Evolutionary conservation across 2,797 vertebrate species (phyloP), one percentile per base, ranked within the genome.

Genomic region (Tenualosa thibaudeaui): DNA sequence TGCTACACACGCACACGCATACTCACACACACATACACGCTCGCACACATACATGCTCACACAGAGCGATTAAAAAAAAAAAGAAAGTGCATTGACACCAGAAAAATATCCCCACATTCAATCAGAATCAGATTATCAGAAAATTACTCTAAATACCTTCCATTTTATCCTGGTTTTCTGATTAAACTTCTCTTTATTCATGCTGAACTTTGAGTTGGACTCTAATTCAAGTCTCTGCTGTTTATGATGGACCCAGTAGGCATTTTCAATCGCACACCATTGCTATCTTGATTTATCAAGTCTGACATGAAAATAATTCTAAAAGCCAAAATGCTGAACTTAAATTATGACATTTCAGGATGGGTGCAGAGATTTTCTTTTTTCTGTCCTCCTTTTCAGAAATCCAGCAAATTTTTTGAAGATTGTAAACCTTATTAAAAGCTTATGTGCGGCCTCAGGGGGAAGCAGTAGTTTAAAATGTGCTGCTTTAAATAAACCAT

Each of bases 401-500:
- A 78, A 46, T 17, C 37, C 17, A 19, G 71, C 71, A 43, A 26
- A 78, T 78, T 46, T 78, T 15, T 40, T 17, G 17, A 78, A 78
- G 37, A 78, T 24, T 71, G 68, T 71, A 71, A 71, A 71, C 12
- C 68, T 40, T 71, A 40, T 78, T 78, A 78, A 46, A 78, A 78
- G 37, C 71, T 43, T 46, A 46, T 78, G 71, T 19, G 71, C 40
- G 10, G 9, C 68, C 37, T 26, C 1, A 22, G 19, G 37, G 40
- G 12, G 68, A 84, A 56, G 51, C 3, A 31, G 12, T 13, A 22
- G 15, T 78, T 75, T 43, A 40, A 43, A 43, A 43, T 9, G 4
- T 22, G n/a, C 19, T 58, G 26, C 15, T 75, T 37, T 13, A 53
- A 13, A 56, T 78, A 51, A 46, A 19, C 24, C 43, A 31, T 84